A percentile compares a stretch with the other conserved stretches of the same genome.
phyloP scores from a whole-genome alignment of 2,113 vertebrate species.

The Mirounga angustirostris region DNA sequence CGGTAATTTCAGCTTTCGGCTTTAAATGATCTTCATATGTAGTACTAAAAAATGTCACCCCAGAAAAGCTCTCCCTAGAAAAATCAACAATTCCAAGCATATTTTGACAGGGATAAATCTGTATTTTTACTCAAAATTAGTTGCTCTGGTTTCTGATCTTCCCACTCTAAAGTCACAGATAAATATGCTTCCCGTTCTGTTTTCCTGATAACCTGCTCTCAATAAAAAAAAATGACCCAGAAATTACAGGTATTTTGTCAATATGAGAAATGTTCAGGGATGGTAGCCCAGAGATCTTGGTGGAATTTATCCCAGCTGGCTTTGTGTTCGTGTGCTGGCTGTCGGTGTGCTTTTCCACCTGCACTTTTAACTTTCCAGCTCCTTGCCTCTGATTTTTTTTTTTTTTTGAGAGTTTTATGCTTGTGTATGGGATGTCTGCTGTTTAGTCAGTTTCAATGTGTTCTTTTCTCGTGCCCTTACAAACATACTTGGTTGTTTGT shows the following conservation, averaged over 20 bases:
- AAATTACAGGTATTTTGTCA: too few species aligned
- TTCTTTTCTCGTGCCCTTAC: background rate
- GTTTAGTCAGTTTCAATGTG: background rate
- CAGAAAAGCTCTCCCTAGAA: background rate
- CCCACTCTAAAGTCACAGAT: constrained; percentile 54
- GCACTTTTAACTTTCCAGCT: background rate
- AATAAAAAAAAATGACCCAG: too few species aligned
- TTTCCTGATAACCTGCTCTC: background rate
- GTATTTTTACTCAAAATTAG: constrained; percentile 70
- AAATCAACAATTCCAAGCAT: constrained; percentile 35
- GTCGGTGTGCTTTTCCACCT: background rate
- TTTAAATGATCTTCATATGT: background rate
- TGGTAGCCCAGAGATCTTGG: too few species aligned
- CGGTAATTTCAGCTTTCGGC: constrained; percentile 15
- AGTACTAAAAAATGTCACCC: constrained; percentile 41
- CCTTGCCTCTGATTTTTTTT: background rate
- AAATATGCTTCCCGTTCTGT: constrained; percentile 62
- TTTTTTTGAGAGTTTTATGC: background rate
- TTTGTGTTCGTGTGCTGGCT: background rate
- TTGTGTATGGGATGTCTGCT: background rate
- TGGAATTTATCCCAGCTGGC: background rate
- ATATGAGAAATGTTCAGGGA: too few species aligned
- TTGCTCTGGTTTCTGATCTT: constrained; percentile 66
- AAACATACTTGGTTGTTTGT: background rate
- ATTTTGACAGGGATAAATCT: constrained; percentile 64